Percentiles rank a stretch among this genome's conserved stretches.
phyloP scores from a whole-genome alignment of 2,113 vertebrate species.

The Struthio camelus region DNA sequence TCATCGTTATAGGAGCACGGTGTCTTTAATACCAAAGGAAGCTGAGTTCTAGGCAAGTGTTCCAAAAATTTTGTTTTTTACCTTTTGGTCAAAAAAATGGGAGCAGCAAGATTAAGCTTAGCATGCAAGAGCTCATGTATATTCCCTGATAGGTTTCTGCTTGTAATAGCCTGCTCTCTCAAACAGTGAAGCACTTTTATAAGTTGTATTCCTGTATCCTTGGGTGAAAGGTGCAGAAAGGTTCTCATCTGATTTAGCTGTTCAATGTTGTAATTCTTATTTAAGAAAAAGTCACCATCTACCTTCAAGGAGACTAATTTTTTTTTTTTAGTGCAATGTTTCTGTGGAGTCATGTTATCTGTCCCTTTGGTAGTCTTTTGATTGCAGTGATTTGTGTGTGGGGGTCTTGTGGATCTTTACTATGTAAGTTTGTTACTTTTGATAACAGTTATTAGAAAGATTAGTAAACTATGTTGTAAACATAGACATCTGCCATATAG shows the following conservation, averaged over 20 bases:
- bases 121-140: background rate
- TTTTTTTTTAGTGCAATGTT: background rate
- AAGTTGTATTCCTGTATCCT: background rate
- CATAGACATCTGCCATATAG: background rate
- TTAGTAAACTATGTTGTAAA: background rate
- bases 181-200: background rate
- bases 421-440: background rate
- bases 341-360: background rate
- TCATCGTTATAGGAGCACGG: fast-evolving
- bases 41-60: background rate
- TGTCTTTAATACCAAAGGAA: background rate
- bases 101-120: background rate
- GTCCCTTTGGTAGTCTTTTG: background rate
- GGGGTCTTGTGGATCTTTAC: background rate
- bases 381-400: fast-evolving
- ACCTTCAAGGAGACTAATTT: background rate
- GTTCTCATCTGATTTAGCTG: background rate
- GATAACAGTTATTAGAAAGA: background rate
- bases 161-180: background rate
- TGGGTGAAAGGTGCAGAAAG: background rate
- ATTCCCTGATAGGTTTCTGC: background rate
- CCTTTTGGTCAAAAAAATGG: background rate
- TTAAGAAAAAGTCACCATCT: background rate
- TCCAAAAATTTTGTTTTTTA: background rate
- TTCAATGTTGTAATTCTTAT: background rate